A percentile compares a stretch with the other conserved stretches of the same genome.
phyloP scores from a whole-genome alignment of 1,140 invertebrate species.

The Helicoverpa armigera region DNA sequence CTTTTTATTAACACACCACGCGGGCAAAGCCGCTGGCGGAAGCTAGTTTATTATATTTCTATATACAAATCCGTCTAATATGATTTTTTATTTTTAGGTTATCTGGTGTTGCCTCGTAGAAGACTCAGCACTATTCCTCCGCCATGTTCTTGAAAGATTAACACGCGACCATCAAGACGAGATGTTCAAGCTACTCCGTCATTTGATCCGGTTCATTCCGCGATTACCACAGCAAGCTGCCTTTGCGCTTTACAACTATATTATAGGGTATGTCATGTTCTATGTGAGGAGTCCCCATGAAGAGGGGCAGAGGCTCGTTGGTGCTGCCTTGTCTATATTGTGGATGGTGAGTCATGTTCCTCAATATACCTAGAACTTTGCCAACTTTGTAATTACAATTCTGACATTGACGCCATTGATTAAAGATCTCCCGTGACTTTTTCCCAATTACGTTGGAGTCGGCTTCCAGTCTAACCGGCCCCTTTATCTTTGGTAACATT shows the following conservation, averaged over 20 bases:
- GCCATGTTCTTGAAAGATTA: constrained; percentile 98
- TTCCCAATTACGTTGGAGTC: no score
- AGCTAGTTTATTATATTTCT: no score
- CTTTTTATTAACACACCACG: no score
- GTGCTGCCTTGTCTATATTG: constrained; percentile 96
- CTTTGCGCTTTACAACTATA: constrained; percentile 99
- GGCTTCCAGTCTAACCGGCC: no score
- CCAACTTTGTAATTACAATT: no score
- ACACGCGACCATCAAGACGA: constrained; percentile 98
- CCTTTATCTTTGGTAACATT: no score
- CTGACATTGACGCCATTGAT: no score
- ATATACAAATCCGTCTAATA: background rate
- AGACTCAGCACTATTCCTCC: constrained; percentile 98
- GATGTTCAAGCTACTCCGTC: constrained; percentile 97
- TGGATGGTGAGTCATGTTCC: constrained; percentile 93
- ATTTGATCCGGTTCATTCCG: constrained; percentile 97
- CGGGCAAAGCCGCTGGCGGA: no score
- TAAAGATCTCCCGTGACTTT: no score
- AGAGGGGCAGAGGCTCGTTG: constrained; percentile 96
- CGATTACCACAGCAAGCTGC: constrained; percentile 98
- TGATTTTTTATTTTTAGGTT: constrained; percentile 87
- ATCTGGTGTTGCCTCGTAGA: constrained; percentile 99
- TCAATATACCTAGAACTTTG: no score
- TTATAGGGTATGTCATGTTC: constrained; percentile 99
- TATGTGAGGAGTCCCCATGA: constrained; percentile 98